Evolutionary conservation across 2,888 invertebrate genomes (phyloP), one percentile per base, ranked within the genome.

Genomic region (Tolmerus cingulatus): DNA sequence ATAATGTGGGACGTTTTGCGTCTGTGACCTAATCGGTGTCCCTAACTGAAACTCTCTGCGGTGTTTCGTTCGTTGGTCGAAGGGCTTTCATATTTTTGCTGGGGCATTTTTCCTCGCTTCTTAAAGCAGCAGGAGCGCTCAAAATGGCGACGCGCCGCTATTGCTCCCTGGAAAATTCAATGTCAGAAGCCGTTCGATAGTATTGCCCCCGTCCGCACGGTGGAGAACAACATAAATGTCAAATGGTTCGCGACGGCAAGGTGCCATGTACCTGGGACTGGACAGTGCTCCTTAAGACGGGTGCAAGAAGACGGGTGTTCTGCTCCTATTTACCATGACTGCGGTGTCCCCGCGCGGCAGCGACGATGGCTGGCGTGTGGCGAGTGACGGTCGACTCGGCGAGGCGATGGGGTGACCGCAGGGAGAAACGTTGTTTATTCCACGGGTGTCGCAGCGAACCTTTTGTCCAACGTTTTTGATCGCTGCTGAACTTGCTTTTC

Each of bases 131-230:
- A 37, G 37, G 16, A 74, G 23, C 27, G 85, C 23, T 46, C 85
- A 85, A 85, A 85, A 85, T 85, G 85, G 85, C 85, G 85, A 85
- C 85, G 51, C 43, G 74, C 74, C 85, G 74, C 85, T 40, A 34
- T 34, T 23, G 82, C 82, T n/a, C 46, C 85, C 74, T 74, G 74
- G 74, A 74, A 85, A 74, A 74, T 74, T 74, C 74, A 85, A 74
- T 74, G 85, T 85, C 85, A 85, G 85, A 74, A 43, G 27, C 85
- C n/a, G 85, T 74, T 85, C 74, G 82, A 82, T 82, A 37, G 82
- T 57, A 51, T 78, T 78, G 66, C 79, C 51, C 46, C 51, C 19
- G 51, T 51, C 51, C 79, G 79, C 51, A 79, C 46, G 27, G 27
- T 9, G 19, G 5, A 19, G n/a, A 57, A 57, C 57, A 27, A 12